Base-by-base conservation (phyloP, 1,140 invertebrate genomes). In the Caenorhabditis remanei region DNA sequence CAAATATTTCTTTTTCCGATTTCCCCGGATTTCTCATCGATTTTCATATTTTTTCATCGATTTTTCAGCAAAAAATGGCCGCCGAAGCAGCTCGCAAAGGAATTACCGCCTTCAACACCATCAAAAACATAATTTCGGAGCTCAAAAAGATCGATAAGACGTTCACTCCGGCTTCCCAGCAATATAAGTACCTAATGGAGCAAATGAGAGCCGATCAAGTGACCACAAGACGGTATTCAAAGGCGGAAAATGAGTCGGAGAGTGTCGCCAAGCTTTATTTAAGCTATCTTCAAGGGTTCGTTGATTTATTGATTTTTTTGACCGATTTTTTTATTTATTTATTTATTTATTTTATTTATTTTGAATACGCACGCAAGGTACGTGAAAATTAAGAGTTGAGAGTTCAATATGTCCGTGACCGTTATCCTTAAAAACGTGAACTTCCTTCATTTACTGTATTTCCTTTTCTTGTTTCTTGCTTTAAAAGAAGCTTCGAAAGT, bases 161-260 rank as follows among this genome's bases (percentile, higher is more conserved):
- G 5, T 88, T 88, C 55, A 61, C 87, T 1, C 40, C 21, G 14
- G 65, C 4, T 2, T 85, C 63, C 3, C 61, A 65, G 0, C 87
- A 85, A 56, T 88, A 86, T 19, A 79, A 88, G 32, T 88, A 61
- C 53, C n/a, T 90, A 7, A 83, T 67, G 41, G 84, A 90, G n/a
- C 85, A 89, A 79, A 83, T 90, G 87, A 82, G 88, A 48, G 79
- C 88, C 14, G 90, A 90, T 67, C 90, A 90, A 50, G 67, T 90
- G 9, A 91, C 90, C 4, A 79, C 71, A 14, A 50, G 71, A 53
- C 6, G 71, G 19, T 79, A 79, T 79, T 79, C 71, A 7, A 79
- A 79, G 19, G 71, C 71, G 46, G 71, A 79, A 53, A 79, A 79
- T 13, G 71, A 79, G 71, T 79, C 71, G n/a, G 71, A 79, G 71